phyloP scores from a whole-genome alignment of 2,797 vertebrate genomes.

The Atherinosoma microstoma region DNA sequence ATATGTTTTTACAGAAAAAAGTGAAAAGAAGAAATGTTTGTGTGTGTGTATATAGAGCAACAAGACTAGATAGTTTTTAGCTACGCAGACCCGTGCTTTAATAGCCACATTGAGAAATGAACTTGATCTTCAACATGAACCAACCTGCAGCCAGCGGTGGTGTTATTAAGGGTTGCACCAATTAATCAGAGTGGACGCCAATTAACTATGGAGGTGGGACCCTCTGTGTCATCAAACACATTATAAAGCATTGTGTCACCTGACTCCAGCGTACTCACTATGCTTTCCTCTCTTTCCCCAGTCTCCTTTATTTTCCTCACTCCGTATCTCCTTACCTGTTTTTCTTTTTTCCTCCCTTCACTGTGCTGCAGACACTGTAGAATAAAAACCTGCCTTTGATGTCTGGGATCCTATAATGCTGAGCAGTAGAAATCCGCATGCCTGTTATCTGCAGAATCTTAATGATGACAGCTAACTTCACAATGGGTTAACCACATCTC shows the following conservation, averaged over 20 bases:
- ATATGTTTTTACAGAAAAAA: not conserved
- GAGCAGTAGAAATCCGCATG: slow-evolving; percentile 80
- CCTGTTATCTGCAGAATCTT: slow-evolving; percentile 83
- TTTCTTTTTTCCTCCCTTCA: slow-evolving; percentile 27
- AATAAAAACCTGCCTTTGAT: slow-evolving; percentile 81
- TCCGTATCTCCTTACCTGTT: slow-evolving; percentile 58
- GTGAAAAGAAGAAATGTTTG: slow-evolving; percentile 2
- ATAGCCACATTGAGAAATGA: slow-evolving; percentile 82
- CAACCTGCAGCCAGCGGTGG: slow-evolving; percentile 64
- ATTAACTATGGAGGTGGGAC: slow-evolving; percentile 74
- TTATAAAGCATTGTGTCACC: slow-evolving; percentile 60
- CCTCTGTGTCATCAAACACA: slow-evolving; percentile 61
- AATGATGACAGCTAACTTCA: slow-evolving; percentile 82
- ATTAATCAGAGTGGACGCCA: slow-evolving; percentile 78
- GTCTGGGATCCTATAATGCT: slow-evolving; percentile 81
- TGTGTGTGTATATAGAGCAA: not conserved
- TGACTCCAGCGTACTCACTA: slow-evolving; percentile 38
- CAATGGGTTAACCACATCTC: slow-evolving; percentile 77
- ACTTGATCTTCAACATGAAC: slow-evolving; percentile 83
- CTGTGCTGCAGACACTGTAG: slow-evolving; percentile 69
- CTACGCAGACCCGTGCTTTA: slow-evolving; percentile 73
- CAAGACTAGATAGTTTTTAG: slow-evolving; percentile 64
- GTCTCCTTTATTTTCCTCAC: slow-evolving; percentile 63
- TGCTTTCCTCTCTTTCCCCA: slow-evolving; percentile 35
- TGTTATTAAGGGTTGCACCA: slow-evolving; percentile 74